Conservation (phyloP, 2,113 vertebrate genomes). For the Potamarius usumacintae region DNA sequence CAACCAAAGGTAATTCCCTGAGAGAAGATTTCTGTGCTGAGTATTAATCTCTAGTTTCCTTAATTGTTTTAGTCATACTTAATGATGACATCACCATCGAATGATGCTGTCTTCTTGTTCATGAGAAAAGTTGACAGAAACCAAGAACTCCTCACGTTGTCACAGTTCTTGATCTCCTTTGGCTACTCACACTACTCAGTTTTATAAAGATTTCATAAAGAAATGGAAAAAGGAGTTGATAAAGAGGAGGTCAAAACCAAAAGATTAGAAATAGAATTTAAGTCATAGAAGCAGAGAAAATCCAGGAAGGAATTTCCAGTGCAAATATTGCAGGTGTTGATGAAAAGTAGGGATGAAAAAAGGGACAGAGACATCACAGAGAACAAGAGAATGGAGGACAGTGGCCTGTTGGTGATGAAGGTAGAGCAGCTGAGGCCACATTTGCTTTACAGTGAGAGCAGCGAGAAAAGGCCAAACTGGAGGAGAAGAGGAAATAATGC, state of each 20-base stretch:
- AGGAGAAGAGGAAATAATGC: neutral
- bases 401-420: neutral
- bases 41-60: neutral
- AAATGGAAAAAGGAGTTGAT: neutral
- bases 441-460: neutral
- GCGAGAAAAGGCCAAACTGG: neutral
- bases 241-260: neutral
- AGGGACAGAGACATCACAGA: neutral
- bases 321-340: neutral
- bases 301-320: neutral
- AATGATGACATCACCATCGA: neutral
- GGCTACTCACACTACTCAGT: neutral
- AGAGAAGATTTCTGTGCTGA: neutral
- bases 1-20: neutral
- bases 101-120: neutral
- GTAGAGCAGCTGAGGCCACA: neutral
- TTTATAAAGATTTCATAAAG: neutral
- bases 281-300: neutral
- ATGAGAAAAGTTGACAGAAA: neutral
- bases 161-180: neutral
- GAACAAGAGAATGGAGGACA: neutral
- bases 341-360: neutral
- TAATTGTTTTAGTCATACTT: no score
- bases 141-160: neutral
- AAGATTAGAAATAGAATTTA: neutral